Percentiles rank a stretch among this genome's conserved stretches.
Conservation (phyloP, 2,113 vertebrate species). For the Ophthalmolycus amberensis region DNA sequence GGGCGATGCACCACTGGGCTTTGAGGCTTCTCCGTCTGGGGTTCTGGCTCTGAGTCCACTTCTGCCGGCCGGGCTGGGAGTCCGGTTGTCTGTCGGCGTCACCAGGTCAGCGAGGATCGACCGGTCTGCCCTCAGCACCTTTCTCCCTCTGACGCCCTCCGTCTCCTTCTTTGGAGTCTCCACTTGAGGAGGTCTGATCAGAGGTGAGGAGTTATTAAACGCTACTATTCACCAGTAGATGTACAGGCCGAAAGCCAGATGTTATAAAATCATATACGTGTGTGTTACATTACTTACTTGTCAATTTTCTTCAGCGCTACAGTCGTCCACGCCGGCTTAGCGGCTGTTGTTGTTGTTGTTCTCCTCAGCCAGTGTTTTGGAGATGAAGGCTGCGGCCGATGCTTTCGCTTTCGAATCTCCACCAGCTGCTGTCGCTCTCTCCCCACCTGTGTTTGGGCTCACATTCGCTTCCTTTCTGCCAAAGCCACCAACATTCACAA, state of each 20-base stretch:
- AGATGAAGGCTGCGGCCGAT: constrained; percentile 66
- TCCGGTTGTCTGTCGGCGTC: neutral
- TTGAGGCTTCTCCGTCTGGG: constrained; percentile 52
- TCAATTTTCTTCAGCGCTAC: constrained; percentile 49
- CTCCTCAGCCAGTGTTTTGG: constrained; percentile 76
- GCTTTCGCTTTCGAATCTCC: constrained; percentile 46
- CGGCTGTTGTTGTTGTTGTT: constrained; percentile 66
- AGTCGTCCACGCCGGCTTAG: constrained; percentile 18
- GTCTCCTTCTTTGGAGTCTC: constrained; percentile 60
- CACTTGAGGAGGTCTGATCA: constrained; percentile 39
- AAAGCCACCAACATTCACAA: constrained; percentile 25
- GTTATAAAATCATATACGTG: neutral
- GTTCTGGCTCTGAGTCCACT: constrained; percentile 19
- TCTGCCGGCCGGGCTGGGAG: neutral
- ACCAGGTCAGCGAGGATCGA: constrained; percentile 64
- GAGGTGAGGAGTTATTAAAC: constrained; percentile 7
- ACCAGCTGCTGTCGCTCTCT: neutral
- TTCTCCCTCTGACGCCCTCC: constrained; percentile 30
- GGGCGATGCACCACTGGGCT: constrained; percentile 31
- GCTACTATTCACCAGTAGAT: constrained; percentile 30
- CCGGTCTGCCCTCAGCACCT: constrained; percentile 66
- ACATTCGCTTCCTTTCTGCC: constrained; percentile 13
- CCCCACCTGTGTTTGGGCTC: constrained; percentile 1
- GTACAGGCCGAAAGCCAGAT: constrained; percentile 19
- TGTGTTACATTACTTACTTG: constrained; percentile 54